Base-by-base conservation (phyloP, 2,888 invertebrate genomes). In the Myopa tessellatipennis region DNA sequence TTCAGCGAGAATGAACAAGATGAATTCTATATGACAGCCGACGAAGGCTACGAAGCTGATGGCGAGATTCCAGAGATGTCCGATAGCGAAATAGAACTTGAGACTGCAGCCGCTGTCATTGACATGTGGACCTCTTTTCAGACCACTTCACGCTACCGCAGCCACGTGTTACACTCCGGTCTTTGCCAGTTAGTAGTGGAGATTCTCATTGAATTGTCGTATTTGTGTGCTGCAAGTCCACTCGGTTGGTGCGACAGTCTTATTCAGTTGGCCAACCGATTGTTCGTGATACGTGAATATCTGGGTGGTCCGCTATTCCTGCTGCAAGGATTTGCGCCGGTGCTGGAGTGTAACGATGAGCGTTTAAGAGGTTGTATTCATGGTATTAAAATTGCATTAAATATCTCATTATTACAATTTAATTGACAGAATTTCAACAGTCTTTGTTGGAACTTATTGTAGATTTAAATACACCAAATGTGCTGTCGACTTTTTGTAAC, bases 371-470 rank as follows among this genome's bases (percentile, higher is more conserved):
- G 89, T 88, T 14, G 0, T 16, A 10, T 5, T 34, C 16, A 65
- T 4, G 8, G 38, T 65, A 34, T 65, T 36, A 6, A 38, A 10
- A 14, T 65, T 65, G 12, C 12, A 12, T 16, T 36, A 10, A 14
- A 65, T 40, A 36, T n/a, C 14, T 12, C 1, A 4, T 4, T 45
- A 14, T 55, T 70, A 36, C 16, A 12, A 55, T 45, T 45, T 76
- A 74, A 60, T 73, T 52, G 36, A 74, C 86, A 93, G 94, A 94
- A 78, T 88, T 94, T 18, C 94, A 93, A 82, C 90, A 91, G 82
- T 92, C 93, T 70, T 90, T 93, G 74, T 87, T 94, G 63, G 93
- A 94, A 85, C 90, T 94, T 71, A 90, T 94, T 61, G 90, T 90
- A 18, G 87, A 90, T 70, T 79, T 90, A 3, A 89, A 88, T 78